A percentile compares a stretch with the other conserved stretches of the same genome.
Conservation (phyloP, 2,797 vertebrate species). For the Pseudochirops cupreus region DNA sequence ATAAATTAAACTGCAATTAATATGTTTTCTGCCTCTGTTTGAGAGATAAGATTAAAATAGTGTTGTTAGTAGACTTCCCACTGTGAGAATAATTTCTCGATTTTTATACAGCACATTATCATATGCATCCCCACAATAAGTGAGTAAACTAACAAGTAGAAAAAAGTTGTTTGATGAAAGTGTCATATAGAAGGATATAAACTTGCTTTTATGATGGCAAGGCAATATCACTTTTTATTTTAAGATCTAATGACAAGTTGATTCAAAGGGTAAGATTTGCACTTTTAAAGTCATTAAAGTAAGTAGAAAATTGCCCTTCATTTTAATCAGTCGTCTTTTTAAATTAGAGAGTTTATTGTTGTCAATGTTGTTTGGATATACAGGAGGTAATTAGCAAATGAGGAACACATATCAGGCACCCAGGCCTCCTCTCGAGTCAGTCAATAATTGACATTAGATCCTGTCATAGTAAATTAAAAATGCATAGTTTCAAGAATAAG, state of each 20-base stretch:
- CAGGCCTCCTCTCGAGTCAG: constrained; percentile 67
- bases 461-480: not conserved
- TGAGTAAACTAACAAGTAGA: constrained; percentile 80
- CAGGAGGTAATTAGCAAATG: constrained; percentile 78
- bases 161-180: constrained; percentile 78
- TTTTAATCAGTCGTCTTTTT: constrained; percentile 77
- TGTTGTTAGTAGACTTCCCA: constrained; percentile 84
- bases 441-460: constrained; percentile 70
- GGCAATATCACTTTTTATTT: constrained; percentile 80
- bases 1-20: constrained; percentile 89
- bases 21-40: constrained; percentile 84
- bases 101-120: constrained; percentile 85
- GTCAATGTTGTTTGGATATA: constrained; percentile 77
- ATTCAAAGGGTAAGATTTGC: constrained; percentile 81
- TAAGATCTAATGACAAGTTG: constrained; percentile 82
- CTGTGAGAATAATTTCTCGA: constrained; percentile 91
- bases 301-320: constrained; percentile 81
- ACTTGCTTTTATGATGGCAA: constrained; percentile 76
- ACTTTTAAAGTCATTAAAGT: constrained; percentile 81
- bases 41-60: constrained; percentile 84
- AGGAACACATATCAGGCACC: constrained; percentile 49
- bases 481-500: not conserved
- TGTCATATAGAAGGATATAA: constrained; percentile 71
- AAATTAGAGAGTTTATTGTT: constrained; percentile 80
- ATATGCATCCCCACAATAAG: constrained; percentile 70